phyloP scores from a whole-genome alignment of 1,140 invertebrate species.

The Zaprionus africanus region DNA sequence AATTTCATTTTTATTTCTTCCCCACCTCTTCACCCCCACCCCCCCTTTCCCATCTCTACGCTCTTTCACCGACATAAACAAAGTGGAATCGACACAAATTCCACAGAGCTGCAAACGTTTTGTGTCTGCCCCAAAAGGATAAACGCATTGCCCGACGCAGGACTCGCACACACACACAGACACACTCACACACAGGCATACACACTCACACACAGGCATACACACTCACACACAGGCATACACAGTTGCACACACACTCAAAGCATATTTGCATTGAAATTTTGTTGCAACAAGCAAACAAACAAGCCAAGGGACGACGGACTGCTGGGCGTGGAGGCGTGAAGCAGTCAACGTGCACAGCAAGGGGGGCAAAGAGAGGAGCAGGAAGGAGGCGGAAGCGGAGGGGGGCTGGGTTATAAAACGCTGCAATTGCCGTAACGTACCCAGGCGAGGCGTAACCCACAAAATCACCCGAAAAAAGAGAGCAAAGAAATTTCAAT shows the following conservation, averaged over 20 bases:
- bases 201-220: constrained; percentile 31
- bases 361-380: not conserved
- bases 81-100: constrained; percentile 62
- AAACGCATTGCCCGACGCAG: constrained; percentile 48
- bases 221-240: constrained; percentile 17
- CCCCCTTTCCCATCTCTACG: not conserved
- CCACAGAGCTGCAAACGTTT: constrained; percentile 52
- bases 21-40: too few species aligned
- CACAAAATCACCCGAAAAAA: constrained; percentile 56
- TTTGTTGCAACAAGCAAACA: constrained; percentile 63
- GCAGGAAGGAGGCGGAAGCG: too few species aligned
- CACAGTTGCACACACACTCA: constrained; percentile 38
- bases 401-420: constrained; percentile 16
- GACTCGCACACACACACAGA: constrained; percentile 27
- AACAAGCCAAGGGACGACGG: constrained; percentile 42
- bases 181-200: constrained; percentile 17
- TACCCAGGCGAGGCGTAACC: constrained; percentile 60
- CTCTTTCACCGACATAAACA: constrained; percentile 53
- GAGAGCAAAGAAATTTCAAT: constrained; percentile 34
- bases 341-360: constrained; percentile 5
- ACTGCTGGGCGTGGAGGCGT: not conserved
- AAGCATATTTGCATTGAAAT: constrained; percentile 70
- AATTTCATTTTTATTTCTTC: constrained; percentile 56
- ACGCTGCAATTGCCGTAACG: constrained; percentile 59
- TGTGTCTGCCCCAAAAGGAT: constrained; percentile 50